Conservation (phyloP, 2,888 invertebrate species). For the Andrena haemorrhoa region DNA sequence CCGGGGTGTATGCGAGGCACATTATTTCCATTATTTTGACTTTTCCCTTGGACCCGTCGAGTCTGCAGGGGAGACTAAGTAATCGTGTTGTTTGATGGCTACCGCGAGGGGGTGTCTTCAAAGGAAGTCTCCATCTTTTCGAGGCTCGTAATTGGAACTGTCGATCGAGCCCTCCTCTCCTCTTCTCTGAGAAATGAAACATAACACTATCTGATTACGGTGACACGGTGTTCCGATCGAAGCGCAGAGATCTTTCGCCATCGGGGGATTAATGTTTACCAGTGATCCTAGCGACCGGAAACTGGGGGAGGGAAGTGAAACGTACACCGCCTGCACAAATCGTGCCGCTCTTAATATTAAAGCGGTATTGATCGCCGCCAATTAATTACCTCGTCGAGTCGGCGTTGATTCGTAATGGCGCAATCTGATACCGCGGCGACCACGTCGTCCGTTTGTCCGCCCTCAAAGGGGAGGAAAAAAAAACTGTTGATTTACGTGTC, state of each 20-base stretch:
- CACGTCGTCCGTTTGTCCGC: slow-evolving; percentile 62
- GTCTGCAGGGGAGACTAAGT: no score
- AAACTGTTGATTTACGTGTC: slow-evolving; percentile 73
- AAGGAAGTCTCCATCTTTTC: background rate
- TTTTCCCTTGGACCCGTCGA: no score
- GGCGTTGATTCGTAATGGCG: slow-evolving; percentile 67
- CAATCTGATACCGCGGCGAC: slow-evolving; percentile 65
- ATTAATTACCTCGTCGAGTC: slow-evolving; percentile 67
- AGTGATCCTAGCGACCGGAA: slow-evolving; percentile 8
- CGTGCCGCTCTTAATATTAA: slow-evolving; percentile 69
- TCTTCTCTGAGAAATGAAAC: slow-evolving; percentile 3
- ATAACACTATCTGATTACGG: slow-evolving; percentile 1
- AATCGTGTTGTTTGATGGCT: no score
- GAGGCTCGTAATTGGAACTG: background rate
- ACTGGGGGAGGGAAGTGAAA: slow-evolving; percentile 29
- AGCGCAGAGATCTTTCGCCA: slow-evolving; percentile 17
- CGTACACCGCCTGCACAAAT: slow-evolving; percentile 41
- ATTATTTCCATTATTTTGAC: background rate
- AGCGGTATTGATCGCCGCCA: slow-evolving; percentile 70
- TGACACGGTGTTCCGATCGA: background rate
- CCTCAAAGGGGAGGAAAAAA: slow-evolving; percentile 60
- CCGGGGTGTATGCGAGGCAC: background rate
- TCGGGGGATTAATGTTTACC: slow-evolving; percentile 33
- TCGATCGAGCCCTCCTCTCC: background rate
- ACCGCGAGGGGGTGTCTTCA: background rate